Conservation (phyloP, 2,797 vertebrate species). For the Triplophysa yarkandensis region DNA sequence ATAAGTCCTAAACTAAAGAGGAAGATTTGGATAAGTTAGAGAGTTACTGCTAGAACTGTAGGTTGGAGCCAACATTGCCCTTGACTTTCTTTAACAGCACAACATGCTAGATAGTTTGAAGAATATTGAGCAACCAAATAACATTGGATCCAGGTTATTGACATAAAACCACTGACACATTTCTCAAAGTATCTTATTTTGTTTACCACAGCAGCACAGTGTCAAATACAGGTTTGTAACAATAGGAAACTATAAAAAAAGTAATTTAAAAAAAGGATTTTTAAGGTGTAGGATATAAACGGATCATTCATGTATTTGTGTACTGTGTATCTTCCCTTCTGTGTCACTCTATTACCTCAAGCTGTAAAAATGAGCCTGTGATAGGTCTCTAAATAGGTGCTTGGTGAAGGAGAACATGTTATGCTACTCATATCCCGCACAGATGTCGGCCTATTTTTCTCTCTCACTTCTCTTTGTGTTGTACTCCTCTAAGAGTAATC, state of each 20-base stretch:
- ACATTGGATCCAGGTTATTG: too few relatives aligned
- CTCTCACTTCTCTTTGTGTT: neutral
- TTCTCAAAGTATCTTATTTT: too few relatives aligned
- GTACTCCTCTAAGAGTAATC: constrained; percentile 26
- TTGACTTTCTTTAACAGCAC: neutral
- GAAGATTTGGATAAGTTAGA: neutral
- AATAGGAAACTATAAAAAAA: too few relatives aligned
- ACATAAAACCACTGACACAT: too few relatives aligned
- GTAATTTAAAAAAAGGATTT: too few relatives aligned
- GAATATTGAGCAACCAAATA: too few relatives aligned
- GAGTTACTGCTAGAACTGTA: neutral
- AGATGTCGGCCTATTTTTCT: constrained; percentile 25
- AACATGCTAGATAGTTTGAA: too few relatives aligned
- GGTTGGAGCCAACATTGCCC: neutral
- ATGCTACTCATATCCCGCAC: constrained; percentile 15
- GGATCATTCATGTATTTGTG: neutral
- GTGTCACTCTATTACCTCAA: constrained; percentile 11
- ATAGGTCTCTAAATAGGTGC: constrained; percentile 24
- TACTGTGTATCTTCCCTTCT: neutral
- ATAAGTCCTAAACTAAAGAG: neutral
- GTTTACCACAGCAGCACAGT: too few relatives aligned
- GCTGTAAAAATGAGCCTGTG: constrained; percentile 20
- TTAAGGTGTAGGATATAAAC: too few relatives aligned
- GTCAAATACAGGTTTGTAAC: too few relatives aligned
- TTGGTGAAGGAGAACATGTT: constrained; percentile 16